Base-by-base conservation (phyloP, 2,888 invertebrate species). In the Calliopum simillimum region DNA sequence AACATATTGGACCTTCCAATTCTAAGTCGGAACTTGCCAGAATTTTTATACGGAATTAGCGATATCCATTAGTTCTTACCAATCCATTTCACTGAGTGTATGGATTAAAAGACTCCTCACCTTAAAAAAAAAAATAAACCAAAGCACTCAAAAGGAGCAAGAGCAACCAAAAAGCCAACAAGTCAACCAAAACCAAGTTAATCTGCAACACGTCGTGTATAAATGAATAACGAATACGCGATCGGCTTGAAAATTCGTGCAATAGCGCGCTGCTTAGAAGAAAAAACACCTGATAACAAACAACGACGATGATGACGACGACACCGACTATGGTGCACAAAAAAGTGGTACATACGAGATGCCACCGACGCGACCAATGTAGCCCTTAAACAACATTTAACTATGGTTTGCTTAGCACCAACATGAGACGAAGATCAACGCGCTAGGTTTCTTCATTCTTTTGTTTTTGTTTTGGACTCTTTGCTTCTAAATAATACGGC, bases 251-350 rank as follows among this genome's bases (percentile, higher is more conserved):
- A 71, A 76, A 75, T 73, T 76, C 76, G 76, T 76, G 76, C 75
- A 73, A 67, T 72, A 74, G 72, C 73, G 71, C 73, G 71, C 72
- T 70, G 70, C 73, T 72, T 73, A 69, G 69, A 69, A 71, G 71
- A 70, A 71, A 70, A 75, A 76, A 77, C 77, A 77, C 77, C 77
- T 77, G 77, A 77, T 77, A 76, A 76, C 73, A 72, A 64, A 67
- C 69, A 47, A 41, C 59, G 8, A 47, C 51, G 41, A 33, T 41
- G n/a, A 13, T 41, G 12, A 14, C 21, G 43, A 19, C 21, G 19
- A 41, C 41, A 14, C n/a, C 16, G 33, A 33, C 33, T 33, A 33
- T 33, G 33, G 33, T 33, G 33, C 33, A 33, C 33, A 33, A 8
- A 25, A 33, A 8, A 33, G 33, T 33, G 8, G 33, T 8, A 33